Conservation (phyloP, 2,888 invertebrate species). For the Melipona beecheii region DNA sequence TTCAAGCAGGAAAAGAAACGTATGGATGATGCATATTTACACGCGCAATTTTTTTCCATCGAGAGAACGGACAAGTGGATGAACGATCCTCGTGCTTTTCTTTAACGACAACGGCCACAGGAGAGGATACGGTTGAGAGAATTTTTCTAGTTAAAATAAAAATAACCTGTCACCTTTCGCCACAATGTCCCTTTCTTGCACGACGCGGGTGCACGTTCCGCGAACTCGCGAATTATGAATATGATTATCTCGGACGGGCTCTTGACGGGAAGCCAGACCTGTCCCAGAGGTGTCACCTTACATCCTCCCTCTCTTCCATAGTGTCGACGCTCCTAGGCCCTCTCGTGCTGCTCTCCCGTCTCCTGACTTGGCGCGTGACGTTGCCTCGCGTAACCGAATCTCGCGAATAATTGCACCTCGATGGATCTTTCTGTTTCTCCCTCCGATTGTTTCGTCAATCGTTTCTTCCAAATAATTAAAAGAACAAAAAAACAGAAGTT, state of each 20-base stretch:
- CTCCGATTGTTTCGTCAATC: conserved; percentile 18
- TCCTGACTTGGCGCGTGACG: conserved; percentile 62
- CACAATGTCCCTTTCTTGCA: conserved; percentile 54
- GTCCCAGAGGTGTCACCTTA: conserved; percentile 81
- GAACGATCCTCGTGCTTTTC: not conserved
- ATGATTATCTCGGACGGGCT: conserved; percentile 80
- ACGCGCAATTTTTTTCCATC: conserved; percentile 21
- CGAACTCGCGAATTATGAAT: conserved; percentile 82
- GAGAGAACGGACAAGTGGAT: not conserved
- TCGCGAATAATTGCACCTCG: conserved; percentile 75
- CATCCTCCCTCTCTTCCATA: conserved; percentile 72
- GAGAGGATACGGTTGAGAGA: not conserved
- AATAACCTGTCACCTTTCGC: conserved; percentile 54
- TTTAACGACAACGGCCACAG: not conserved
- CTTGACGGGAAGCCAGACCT: conserved; percentile 78
- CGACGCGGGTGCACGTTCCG: conserved; percentile 73
- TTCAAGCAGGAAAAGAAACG: not conserved
- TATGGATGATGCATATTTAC: not conserved
- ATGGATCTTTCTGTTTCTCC: conserved; percentile 40
- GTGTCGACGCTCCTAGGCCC: conserved; percentile 65
- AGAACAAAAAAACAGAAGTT: not conserved
- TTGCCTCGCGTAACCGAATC: conserved; percentile 71
- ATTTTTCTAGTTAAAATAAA: conserved; percentile 37
- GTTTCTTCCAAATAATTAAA: not conserved
- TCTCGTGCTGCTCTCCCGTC: conserved; percentile 32